phyloP scores from a whole-genome alignment of 2,888 invertebrate genomes.

The Diarsia dahlii region DNA sequence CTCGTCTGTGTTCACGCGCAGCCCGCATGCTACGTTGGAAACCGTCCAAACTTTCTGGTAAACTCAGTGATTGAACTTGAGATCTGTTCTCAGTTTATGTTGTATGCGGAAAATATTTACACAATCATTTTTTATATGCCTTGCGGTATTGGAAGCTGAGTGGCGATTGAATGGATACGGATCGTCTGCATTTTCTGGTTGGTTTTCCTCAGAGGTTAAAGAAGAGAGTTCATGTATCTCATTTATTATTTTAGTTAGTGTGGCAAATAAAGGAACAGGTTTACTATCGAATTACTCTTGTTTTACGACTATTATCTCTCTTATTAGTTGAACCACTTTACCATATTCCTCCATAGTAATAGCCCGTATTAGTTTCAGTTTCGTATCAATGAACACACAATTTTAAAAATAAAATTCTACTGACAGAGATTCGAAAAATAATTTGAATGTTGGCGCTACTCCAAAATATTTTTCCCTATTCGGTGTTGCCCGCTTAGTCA shows the following conservation, averaged over 20 bases:
- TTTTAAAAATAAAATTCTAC: constrained; percentile 51
- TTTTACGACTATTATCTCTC: neutral
- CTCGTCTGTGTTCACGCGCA: constrained; percentile 57
- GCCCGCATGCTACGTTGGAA: constrained; percentile 63
- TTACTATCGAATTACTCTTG: neutral
- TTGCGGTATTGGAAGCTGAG: constrained; percentile 9
- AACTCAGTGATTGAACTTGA: constrained; percentile 65
- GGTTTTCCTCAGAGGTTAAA: neutral
- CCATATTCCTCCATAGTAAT: constrained; percentile 25
- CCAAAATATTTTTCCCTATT: constrained; percentile 59
- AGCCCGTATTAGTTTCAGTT: constrained; percentile 5
- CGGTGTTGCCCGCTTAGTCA: constrained; percentile 52
- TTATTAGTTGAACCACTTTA: neutral
- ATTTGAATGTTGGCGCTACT: constrained; percentile 53
- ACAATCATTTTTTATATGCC: constrained; percentile 14
- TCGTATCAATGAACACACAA: constrained; percentile 38
- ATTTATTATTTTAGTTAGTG: neutral
- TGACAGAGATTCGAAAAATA: constrained; percentile 26
- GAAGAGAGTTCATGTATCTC: neutral
- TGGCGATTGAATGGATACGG: neutral
- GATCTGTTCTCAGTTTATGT: constrained; percentile 35
- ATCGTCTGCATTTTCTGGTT: neutral
- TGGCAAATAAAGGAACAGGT: neutral
- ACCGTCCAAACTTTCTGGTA: constrained; percentile 58
- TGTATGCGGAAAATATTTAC: constrained; percentile 38